Evolutionary conservation across 2,113 vertebrate species (phyloP).

Genomic region (Heteronetta atricapilla): DNA sequence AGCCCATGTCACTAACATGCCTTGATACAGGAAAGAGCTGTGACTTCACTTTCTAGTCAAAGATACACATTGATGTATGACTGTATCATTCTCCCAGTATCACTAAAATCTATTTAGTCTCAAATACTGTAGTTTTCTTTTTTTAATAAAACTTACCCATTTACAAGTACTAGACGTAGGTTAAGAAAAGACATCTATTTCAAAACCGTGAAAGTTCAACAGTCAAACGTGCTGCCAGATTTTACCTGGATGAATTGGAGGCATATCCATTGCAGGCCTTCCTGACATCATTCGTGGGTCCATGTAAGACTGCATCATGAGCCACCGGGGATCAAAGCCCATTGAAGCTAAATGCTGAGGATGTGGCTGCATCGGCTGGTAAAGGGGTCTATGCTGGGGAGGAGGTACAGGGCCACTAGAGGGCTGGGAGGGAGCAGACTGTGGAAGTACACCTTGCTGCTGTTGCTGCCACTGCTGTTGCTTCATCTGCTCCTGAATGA

Average conservation of each 20-base stretch:
- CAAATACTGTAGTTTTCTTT: background rate
- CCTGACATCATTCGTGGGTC: constrained; percentile 97
- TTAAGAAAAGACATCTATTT: background rate
- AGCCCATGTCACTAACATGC: background rate
- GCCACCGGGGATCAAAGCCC: constrained; percentile 98
- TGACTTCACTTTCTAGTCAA: background rate
- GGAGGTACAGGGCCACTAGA: constrained; percentile 84
- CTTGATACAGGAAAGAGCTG: background rate
- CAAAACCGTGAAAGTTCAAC: background rate
- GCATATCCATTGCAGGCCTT: constrained; percentile 90
- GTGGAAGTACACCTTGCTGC: constrained; percentile 86
- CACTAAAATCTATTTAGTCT: background rate
- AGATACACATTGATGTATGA: background rate
- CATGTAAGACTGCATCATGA: constrained; percentile 99
- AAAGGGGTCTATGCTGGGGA: constrained; percentile 91
- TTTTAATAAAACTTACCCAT: background rate
- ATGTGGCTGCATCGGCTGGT: constrained; percentile 92
- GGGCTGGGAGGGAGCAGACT: constrained; percentile 85
- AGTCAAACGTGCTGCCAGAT: background rate
- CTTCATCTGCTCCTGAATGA: constrained; percentile 91
- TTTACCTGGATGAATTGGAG: constrained; percentile 89
- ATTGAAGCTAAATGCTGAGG: constrained; percentile 95
- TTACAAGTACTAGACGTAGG: background rate
- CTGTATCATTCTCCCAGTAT: background rate
- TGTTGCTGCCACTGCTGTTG: constrained; percentile 87